Base-by-base conservation (phyloP, 2,888 invertebrate genomes). In the Ferrisia virgata region DNA sequence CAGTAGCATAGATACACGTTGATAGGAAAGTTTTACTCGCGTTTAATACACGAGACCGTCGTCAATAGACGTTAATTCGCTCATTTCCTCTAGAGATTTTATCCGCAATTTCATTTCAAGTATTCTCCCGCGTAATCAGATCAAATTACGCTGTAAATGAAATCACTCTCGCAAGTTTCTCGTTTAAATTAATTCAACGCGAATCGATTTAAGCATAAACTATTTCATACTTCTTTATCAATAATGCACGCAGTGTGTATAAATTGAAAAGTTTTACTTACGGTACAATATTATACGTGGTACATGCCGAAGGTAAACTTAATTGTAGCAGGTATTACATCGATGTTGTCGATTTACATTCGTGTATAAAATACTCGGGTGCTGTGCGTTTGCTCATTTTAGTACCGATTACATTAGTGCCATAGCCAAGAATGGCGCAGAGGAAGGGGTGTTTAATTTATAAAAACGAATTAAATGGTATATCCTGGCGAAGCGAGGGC, bases 1-100 rank as follows among this genome's bases (percentile, higher is more conserved):
- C 18, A 33, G 28, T 31, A 8, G 31, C 69, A 9, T 53, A 4
- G 18, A 33, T 3, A 33, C n/a, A 3, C 64, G 25, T 11, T 72
- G 28, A 72, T 72, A 72, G 11, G 8, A 72, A 72, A n/a, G 47
- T 47, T 72, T 72, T 36, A 36, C 33, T 33, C 33, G 33, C 72
- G 47, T 47, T 72, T 72, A n/a, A 36, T 72, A 72, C 33, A 72
- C 72, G 33, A 72, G 72, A 72, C n/a, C 72, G 72, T 72, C 33
- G 72, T 72, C 72, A 72, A 72, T 72, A 72, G 72, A 72, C 72
- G 72, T 72, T 72, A 72, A 72, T 72, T 72, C 72, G 72, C 72
- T 72, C 72, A 72, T 72, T 72, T 72, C 72, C 72, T 72, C 72
- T 33, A 72, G 72, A 72, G 72, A 72, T 72, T 72, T 72, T 72